phyloP scores from a whole-genome alignment of 2,113 vertebrate species.

The Egretta garzetta region DNA sequence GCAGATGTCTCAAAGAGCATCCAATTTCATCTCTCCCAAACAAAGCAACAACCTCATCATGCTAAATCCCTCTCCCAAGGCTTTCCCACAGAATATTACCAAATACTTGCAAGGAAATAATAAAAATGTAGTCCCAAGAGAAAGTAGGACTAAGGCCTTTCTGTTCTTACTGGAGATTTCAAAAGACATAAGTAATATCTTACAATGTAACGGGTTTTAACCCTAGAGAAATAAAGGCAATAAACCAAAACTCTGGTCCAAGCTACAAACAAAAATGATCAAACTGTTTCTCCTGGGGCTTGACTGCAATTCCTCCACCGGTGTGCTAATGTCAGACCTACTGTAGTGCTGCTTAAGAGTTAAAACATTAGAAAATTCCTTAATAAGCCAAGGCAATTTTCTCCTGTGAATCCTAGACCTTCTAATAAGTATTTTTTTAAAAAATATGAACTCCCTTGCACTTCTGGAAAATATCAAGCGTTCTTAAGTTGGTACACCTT shows the following conservation, averaged over 20 bases:
- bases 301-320: not conserved
- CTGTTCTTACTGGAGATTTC: not conserved
- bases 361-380: not conserved
- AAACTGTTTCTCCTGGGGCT: not conserved
- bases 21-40: not conserved
- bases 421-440: not conserved
- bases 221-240: slow-evolving; percentile 14
- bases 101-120: not conserved
- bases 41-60: not conserved
- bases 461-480: not conserved
- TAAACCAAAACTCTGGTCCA: not conserved
- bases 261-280: not conserved
- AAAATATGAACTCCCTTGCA: not conserved
- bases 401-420: not conserved
- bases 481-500: not conserved
- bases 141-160: not conserved
- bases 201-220: not conserved
- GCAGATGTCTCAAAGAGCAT: not conserved
- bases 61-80: not conserved
- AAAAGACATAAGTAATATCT: not conserved
- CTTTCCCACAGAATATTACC: not conserved
- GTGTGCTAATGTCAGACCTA: not conserved
- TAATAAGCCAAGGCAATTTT: not conserved
- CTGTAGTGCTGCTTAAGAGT: not conserved
- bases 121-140: not conserved